A percentile compares a stretch with the other conserved stretches of the same genome.
Evolutionary conservation across 2,888 invertebrate species (phyloP).

Genomic region (Pristionchus japonicus): DNA sequence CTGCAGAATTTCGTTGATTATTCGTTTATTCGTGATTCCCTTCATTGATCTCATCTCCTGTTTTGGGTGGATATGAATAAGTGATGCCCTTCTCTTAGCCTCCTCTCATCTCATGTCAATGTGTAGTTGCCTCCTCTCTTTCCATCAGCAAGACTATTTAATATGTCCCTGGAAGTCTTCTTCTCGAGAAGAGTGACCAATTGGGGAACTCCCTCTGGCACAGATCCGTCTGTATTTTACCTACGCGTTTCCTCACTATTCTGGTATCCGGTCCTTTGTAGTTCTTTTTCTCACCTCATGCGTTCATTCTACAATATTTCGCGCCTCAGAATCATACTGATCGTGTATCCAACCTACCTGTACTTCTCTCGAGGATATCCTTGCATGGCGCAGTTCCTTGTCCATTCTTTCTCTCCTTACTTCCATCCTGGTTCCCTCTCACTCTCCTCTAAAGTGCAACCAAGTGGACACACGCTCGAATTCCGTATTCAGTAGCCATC

Average conservation of each 20-base stretch:
- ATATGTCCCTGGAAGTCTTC: slow-evolving; percentile 6
- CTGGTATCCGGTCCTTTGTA: too few relatives aligned
- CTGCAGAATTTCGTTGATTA: too few relatives aligned
- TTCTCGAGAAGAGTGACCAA: not conserved
- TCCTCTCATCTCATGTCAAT: slow-evolving; percentile 24
- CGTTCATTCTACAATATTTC: too few relatives aligned
- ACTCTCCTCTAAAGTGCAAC: not conserved
- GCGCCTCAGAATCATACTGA: too few relatives aligned
- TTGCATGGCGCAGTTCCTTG: too few relatives aligned
- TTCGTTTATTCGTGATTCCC: not conserved
- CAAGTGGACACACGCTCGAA: slow-evolving; percentile 31
- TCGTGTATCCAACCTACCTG: not conserved
- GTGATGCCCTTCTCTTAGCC: slow-evolving; percentile 22
- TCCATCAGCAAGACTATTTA: not conserved
- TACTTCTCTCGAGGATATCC: not conserved
- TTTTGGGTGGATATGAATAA: slow-evolving; percentile 4
- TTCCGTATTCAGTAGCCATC: slow-evolving; percentile 27
- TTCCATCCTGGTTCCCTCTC: not conserved
- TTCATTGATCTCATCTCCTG: not conserved
- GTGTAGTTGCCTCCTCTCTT: not conserved
- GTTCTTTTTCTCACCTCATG: too few relatives aligned
- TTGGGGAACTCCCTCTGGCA: not conserved
- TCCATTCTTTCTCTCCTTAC: not conserved
- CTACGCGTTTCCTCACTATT: not conserved
- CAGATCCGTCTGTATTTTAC: not conserved